Conservation (phyloP, 1,140 invertebrate genomes). For the Penaeus indicus region DNA sequence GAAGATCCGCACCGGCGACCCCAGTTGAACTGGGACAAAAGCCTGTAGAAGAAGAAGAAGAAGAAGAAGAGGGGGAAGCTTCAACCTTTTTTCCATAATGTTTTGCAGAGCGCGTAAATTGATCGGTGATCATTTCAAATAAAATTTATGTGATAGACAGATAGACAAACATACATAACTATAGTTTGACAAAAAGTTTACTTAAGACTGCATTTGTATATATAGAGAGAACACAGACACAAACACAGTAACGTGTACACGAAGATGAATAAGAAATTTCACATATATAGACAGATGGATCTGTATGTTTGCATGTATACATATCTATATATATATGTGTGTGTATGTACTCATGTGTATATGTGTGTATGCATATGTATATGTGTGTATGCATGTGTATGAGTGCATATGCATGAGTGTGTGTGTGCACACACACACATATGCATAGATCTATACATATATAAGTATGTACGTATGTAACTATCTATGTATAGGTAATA, state of each 20-base stretch:
- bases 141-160: not conserved
- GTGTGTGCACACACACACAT: not conserved
- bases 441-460: constrained; percentile 3
- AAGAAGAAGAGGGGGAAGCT: too few relatives aligned
- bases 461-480: not conserved
- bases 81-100: too few relatives aligned
- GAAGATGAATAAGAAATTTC: not conserved
- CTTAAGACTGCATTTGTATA: not conserved
- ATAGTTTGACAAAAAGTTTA: not conserved
- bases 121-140: not conserved
- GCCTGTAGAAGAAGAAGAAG: too few relatives aligned
- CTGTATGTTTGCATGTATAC: not conserved
- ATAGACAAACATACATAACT: not conserved
- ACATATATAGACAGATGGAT: not conserved
- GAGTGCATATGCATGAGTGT: not conserved
- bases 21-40: too few relatives aligned
- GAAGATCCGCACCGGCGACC: too few relatives aligned
- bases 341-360: not conserved
- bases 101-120: too few relatives aligned
- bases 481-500: not conserved
- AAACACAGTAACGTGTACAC: too few relatives aligned
- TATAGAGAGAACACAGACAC: not conserved
- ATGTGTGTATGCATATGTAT: not conserved
- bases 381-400: not conserved
- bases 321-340: not conserved